Percentiles rank a stretch among this genome's conserved stretches.
Evolutionary conservation across 2,797 vertebrate genomes (phyloP).

Genomic region (Macrochelys suwanniensis): DNA sequence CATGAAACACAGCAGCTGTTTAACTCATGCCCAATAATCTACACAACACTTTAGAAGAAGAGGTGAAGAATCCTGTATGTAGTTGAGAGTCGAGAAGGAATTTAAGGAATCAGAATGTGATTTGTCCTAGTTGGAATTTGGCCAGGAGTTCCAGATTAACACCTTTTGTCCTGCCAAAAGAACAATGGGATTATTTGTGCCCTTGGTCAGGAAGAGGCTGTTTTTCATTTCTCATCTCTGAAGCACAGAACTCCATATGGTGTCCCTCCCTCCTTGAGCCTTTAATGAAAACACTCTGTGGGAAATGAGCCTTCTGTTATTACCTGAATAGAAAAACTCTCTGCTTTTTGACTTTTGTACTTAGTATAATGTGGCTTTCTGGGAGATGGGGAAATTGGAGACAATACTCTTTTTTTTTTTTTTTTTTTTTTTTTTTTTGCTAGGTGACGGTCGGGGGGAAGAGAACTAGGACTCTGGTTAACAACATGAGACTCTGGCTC

Average conservation of each 20-base stretch:
- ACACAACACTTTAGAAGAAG: rapidly evolving
- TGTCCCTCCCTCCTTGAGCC: neutral
- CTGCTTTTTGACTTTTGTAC: neutral
- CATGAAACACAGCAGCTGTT: neutral
- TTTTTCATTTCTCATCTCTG: neutral
- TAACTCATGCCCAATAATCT: neutral
- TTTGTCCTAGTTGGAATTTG: neutral
- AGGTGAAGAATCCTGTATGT: neutral
- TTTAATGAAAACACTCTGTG: rapidly evolving
- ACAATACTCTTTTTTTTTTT: slow-evolving; percentile 1
- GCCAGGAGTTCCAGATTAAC: neutral
- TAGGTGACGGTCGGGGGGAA: neutral
- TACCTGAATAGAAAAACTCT: neutral
- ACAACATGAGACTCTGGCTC: neutral
- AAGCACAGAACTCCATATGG: neutral
- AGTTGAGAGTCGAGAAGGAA: neutral
- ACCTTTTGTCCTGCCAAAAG: neutral
- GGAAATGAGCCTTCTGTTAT: neutral
- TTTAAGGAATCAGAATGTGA: neutral
- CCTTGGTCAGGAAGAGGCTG: neutral
- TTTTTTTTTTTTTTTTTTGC: slow-evolving; percentile 31
- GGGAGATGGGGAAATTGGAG: neutral
- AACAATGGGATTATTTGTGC: neutral
- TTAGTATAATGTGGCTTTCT: neutral
- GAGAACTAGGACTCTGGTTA: neutral